Evolutionary conservation across 2,888 invertebrate species (phyloP).

Genomic region (Sceliomorpha sp.): DNA sequence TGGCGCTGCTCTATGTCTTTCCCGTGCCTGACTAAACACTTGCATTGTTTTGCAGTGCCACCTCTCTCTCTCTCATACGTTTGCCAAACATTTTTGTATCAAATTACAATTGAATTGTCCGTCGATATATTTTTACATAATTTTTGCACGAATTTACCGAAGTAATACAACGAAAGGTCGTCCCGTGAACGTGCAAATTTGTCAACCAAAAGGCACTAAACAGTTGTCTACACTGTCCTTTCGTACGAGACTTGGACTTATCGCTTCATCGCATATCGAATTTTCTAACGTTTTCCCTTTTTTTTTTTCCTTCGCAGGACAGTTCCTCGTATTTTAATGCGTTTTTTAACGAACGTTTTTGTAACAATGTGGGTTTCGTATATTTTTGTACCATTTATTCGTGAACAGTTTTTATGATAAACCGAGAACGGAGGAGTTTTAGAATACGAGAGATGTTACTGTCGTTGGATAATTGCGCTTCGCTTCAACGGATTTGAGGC

Average conservation of each 20-base stretch:
- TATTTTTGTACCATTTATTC: no score
- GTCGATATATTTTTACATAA: conserved; percentile 3
- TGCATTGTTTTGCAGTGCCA: conserved; percentile 16
- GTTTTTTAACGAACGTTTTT: neutral
- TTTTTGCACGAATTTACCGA: neutral
- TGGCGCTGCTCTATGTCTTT: conserved; percentile 80
- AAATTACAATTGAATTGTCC: neutral
- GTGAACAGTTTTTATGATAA: no score
- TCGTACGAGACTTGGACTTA: neutral
- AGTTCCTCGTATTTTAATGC: no score
- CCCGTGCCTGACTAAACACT: conserved; percentile 80
- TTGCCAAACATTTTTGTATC: conserved; percentile 14
- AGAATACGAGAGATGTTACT: conserved; percentile 14
- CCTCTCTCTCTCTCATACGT: no score
- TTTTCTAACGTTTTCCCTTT: conserved; percentile 12
- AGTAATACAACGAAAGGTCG: conserved; percentile 9
- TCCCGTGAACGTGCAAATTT: neutral
- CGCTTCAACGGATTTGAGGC: conserved; percentile 35
- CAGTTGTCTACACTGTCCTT: conserved; percentile 9
- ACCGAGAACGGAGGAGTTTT: no score
- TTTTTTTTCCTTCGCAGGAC: neutral
- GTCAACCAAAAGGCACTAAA: conserved; percentile 22
- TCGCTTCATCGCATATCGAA: neutral
- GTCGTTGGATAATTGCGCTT: conserved; percentile 26
- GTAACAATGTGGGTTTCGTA: neutral